Evolutionary conservation across 2,797 vertebrate species (phyloP).

Genomic region (Sebastes reedi): DNA sequence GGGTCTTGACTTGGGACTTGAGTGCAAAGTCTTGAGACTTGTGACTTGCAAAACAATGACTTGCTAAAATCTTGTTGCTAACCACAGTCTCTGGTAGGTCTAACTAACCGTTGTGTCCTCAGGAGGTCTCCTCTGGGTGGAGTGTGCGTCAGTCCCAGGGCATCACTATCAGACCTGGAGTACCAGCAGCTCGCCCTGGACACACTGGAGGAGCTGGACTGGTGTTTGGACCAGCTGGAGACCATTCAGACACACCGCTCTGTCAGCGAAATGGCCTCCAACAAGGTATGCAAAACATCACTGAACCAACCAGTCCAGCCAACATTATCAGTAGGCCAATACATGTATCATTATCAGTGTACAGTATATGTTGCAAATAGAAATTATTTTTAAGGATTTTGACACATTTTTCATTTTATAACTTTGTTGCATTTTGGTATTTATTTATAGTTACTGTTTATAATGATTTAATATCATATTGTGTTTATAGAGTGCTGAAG

Average conservation of each 20-base stretch:
- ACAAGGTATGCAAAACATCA: slow-evolving; percentile 68
- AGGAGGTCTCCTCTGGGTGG: slow-evolving; percentile 85
- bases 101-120: neutral
- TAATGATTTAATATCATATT: neutral
- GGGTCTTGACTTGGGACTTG: neutral
- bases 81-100: neutral
- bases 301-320: neutral
- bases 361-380: neutral
- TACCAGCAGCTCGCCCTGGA: slow-evolving; percentile 86
- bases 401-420: neutral
- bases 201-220: slow-evolving; percentile 86
- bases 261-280: slow-evolving; percentile 87
- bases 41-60: neutral
- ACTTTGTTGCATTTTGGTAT: neutral
- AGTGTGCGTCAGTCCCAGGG: slow-evolving; percentile 82
- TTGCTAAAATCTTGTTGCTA: neutral
- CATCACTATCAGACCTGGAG: slow-evolving; percentile 84
- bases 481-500: too few relatives aligned
- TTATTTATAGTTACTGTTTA: neutral
- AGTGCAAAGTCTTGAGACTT: neutral
- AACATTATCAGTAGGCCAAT: neutral
- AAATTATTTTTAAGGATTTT: neutral
- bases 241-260: slow-evolving; percentile 86
- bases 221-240: slow-evolving; percentile 87
- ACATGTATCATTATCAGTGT: neutral